Conservation (phyloP, 2,113 vertebrate genomes). For the Megalops atlanticus region DNA sequence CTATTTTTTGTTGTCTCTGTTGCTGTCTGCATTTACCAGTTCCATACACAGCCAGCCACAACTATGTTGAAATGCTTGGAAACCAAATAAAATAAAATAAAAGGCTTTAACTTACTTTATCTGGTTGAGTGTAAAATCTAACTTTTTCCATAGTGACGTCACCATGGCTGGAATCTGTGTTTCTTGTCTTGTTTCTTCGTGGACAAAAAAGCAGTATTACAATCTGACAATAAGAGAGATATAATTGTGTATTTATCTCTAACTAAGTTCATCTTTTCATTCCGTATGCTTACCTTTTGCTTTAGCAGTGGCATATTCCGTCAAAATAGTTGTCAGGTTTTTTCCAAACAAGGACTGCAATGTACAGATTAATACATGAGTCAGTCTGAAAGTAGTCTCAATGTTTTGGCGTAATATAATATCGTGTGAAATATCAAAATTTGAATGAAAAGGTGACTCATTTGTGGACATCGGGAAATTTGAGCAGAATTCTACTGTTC, state of each 20-base stretch:
- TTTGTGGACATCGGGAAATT: background rate
- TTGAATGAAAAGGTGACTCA: background rate
- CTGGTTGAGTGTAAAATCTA: slow-evolving; percentile 94
- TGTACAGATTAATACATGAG: slow-evolving; percentile 21
- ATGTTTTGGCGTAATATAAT: background rate
- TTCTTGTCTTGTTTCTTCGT: slow-evolving; percentile 67
- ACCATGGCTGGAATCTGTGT: slow-evolving; percentile 84
- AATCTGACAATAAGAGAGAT: too few relatives aligned
- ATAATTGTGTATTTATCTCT: too few relatives aligned
- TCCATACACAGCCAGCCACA: too few relatives aligned
- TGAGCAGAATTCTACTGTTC: background rate
- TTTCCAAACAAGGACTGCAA: slow-evolving; percentile 95
- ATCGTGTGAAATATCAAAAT: background rate
- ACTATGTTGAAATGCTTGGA: too few relatives aligned
- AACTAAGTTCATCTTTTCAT: too few relatives aligned
- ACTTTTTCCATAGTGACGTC: slow-evolving; percentile 96
- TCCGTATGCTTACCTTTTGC: too few relatives aligned
- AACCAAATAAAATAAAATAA: too few relatives aligned
- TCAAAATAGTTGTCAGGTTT: slow-evolving; percentile 91
- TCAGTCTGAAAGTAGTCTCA: background rate
- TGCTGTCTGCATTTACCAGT: too few relatives aligned
- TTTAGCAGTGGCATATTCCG: slow-evolving; percentile 80
- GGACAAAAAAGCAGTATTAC: background rate
- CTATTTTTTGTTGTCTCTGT: too few relatives aligned
- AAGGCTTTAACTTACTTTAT: slow-evolving; percentile 81